phyloP scores from a whole-genome alignment of 30 jellyfish, hydroid and myxozoan genomes.

The Morbakka virulenta region DNA sequence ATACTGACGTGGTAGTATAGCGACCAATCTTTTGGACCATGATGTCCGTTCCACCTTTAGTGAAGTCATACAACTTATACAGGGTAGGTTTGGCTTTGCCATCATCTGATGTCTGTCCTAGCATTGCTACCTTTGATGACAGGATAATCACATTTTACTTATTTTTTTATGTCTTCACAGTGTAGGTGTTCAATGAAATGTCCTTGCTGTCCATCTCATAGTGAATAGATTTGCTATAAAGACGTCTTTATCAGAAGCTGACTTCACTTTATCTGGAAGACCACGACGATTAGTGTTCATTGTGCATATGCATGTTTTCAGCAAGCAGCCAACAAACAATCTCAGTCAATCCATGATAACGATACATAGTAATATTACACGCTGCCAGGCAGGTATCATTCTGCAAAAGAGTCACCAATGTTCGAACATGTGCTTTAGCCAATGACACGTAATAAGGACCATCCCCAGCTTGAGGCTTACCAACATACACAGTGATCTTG shows the following conservation, averaged over 20 bases:
- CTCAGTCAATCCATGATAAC: slow-evolving; percentile 7
- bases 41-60: slow-evolving; percentile 46
- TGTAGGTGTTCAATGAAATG: not conserved
- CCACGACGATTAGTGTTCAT: slow-evolving; percentile 37
- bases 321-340: slow-evolving; percentile 39
- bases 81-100: slow-evolving; percentile 38
- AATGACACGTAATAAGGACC: slow-evolving; percentile 35
- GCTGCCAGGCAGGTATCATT: not conserved
- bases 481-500: slow-evolving; percentile 10
- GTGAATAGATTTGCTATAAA: not conserved
- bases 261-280: slow-evolving; percentile 20
- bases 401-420: not conserved
- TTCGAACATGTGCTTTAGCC: slow-evolving; percentile 20
- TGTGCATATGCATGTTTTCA: slow-evolving; percentile 26
- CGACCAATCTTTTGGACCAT: slow-evolving; percentile 13
- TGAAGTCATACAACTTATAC: slow-evolving; percentile 36
- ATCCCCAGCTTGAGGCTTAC: slow-evolving; percentile 32
- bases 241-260: not conserved
- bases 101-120: slow-evolving; percentile 38
- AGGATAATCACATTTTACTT: slow-evolving; percentile 44
- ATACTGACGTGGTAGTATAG: slow-evolving; percentile 5
- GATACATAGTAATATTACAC: slow-evolving; percentile 39
- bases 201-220: slow-evolving; percentile 10
- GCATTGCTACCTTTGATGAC: slow-evolving; percentile 34
- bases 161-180: slow-evolving; percentile 25